Conservation (phyloP, 2,113 vertebrate species). For the Anguilla japonica region DNA sequence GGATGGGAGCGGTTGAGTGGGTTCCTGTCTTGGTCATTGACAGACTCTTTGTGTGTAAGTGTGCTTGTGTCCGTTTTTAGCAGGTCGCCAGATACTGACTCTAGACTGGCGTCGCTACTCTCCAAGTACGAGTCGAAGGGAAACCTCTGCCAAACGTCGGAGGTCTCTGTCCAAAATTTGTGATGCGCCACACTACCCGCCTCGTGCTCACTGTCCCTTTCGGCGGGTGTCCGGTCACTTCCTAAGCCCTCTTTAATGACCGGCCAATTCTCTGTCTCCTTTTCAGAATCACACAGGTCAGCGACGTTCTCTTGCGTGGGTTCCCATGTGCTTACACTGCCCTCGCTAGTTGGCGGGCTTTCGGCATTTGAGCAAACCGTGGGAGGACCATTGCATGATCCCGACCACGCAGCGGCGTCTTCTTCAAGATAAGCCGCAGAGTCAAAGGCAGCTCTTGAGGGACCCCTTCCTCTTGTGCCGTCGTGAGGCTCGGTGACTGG, state of each 20-base stretch:
- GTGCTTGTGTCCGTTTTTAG: neutral
- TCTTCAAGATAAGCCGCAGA: neutral
- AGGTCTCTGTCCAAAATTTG: neutral
- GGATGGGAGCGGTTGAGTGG: slow-evolving; percentile 45
- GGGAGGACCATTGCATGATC: neutral
- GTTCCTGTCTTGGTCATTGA: slow-evolving; percentile 44
- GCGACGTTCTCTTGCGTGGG: neutral
- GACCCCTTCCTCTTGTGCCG: neutral
- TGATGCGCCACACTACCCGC: too few relatives aligned
- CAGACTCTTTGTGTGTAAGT: neutral
- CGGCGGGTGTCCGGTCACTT: neutral
- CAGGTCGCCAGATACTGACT: neutral
- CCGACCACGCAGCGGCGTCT: too few relatives aligned
- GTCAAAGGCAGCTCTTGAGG: neutral
- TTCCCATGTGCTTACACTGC: neutral
- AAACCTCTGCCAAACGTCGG: neutral
- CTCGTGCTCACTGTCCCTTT: neutral
- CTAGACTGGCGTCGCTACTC: neutral
- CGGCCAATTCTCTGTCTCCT: neutral
- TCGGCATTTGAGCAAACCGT: neutral
- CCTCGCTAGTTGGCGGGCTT: neutral
- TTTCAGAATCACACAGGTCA: neutral
- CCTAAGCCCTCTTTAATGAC: neutral
- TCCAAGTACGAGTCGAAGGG: neutral
- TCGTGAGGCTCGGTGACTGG: neutral